phyloP scores from a whole-genome alignment of 2,797 vertebrate species.

The Simalia tracyae region DNA sequence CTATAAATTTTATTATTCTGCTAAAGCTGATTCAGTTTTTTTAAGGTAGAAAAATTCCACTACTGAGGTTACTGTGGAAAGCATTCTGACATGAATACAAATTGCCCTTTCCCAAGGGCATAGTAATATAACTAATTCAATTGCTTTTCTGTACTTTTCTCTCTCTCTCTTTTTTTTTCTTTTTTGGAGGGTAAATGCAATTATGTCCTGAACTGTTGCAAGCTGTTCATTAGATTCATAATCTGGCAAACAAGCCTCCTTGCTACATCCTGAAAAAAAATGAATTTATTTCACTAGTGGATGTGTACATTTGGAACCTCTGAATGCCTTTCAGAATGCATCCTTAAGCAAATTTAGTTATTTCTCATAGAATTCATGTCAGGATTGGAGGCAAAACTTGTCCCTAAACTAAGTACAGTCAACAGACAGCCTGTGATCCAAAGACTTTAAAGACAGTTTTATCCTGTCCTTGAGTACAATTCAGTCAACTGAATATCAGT shows the following conservation, averaged over 20 bases:
- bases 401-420: background rate
- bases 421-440: background rate
- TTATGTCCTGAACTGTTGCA: background rate
- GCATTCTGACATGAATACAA: slow-evolving; percentile 21
- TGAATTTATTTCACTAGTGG: background rate
- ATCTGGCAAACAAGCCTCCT: background rate
- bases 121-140: background rate
- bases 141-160: slow-evolving; percentile 22
- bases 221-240: slow-evolving; percentile 5
- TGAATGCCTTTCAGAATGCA: background rate
- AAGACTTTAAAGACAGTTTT: background rate
- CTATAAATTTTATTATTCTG: slow-evolving; percentile 5
- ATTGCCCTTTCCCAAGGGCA: slow-evolving; percentile 3
- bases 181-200: background rate
- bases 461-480: background rate
- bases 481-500: background rate
- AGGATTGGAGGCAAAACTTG: background rate
- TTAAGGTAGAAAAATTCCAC: slow-evolving; percentile 28
- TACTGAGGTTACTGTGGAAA: slow-evolving; percentile 2
- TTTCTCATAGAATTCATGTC: background rate
- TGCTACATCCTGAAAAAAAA: slow-evolving; percentile 4
- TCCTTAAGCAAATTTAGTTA: background rate
- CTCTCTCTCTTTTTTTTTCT: background rate
- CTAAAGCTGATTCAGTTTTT: background rate
- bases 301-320: slow-evolving; percentile 2